These are phyloP conservation scores for Ophonus ardosiacus DNA, from an alignment of 2,888 invertebrate species.

Conservation along the genomic window DNA sequence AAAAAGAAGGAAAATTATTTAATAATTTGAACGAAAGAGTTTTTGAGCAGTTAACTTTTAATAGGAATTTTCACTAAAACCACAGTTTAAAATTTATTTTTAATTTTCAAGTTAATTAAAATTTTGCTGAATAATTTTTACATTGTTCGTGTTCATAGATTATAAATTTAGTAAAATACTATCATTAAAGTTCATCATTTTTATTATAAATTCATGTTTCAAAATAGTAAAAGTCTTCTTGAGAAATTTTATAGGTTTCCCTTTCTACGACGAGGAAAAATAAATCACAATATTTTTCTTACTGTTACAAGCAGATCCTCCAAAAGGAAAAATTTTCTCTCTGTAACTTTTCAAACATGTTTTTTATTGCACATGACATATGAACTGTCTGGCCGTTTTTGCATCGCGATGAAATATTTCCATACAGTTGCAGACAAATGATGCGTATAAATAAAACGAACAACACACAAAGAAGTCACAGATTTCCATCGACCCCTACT, in stretches of 20 bases:
- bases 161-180: not conserved
- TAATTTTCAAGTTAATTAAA: conserved; percentile 20
- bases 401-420: conserved; percentile 18
- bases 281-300: not conserved
- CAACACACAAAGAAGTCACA: conserved; percentile 6
- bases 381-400: conserved; percentile 16
- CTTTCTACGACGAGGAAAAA: not conserved
- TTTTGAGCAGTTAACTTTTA: not conserved
- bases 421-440: conserved; percentile 17
- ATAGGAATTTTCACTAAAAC: not conserved
- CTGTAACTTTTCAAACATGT: conserved; percentile 12
- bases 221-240: not conserved
- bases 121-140: not conserved
- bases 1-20: not conserved
- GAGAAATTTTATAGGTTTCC: not conserved
- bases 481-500: not conserved
- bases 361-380: conserved; percentile 24
- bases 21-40: not conserved
- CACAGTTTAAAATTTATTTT: not conserved
- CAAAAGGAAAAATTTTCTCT: not conserved
- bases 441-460: conserved; percentile 6
- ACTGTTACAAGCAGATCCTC: conserved; percentile 8
- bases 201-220: not conserved
- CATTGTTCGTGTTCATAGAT: not conserved
- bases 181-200: not conserved